A percentile compares a stretch with the other conserved stretches of the same genome.
Evolutionary conservation across 2,888 invertebrate species (phyloP).

Genomic region (Congeria kusceri): DNA sequence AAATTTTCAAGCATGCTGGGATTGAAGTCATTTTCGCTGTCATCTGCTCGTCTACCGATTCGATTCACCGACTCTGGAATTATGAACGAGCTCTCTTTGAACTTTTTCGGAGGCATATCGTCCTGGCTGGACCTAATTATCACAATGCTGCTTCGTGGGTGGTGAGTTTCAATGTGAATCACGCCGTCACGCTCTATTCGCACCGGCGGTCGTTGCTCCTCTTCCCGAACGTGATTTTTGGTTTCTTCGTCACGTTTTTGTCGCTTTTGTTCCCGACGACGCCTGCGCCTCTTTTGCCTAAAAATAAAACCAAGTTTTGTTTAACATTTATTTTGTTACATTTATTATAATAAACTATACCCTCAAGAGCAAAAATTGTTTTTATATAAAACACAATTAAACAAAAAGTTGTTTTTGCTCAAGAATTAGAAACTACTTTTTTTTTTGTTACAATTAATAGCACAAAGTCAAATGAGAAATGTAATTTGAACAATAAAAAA

Average conservation of each 20-base stretch:
- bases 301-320: conserved; percentile 16
- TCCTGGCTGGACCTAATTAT: conserved; percentile 68
- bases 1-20: conserved; percentile 4
- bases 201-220: conserved; percentile 38
- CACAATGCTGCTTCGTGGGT: conserved; percentile 68
- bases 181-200: conserved; percentile 52
- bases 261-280: conserved; percentile 48
- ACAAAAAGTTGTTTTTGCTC: no score
- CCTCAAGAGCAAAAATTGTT: no score
- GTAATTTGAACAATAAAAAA: no score
- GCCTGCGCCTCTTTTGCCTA: conserved; percentile 50
- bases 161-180: conserved; percentile 61
- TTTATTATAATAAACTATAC: no score
- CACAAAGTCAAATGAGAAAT: no score
- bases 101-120: conserved; percentile 49
- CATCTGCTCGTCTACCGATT: conserved; percentile 13
- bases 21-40: conserved; percentile 31
- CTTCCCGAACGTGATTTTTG: conserved; percentile 27
- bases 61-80: no score
- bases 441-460: no score
- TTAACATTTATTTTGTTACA: no score
- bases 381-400: no score
- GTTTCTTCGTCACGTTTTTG: conserved; percentile 48
- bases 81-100: conserved; percentile 46
- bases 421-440: no score